Base-by-base conservation (phyloP, 2,113 vertebrate species). In the Osmerus mordax region DNA sequence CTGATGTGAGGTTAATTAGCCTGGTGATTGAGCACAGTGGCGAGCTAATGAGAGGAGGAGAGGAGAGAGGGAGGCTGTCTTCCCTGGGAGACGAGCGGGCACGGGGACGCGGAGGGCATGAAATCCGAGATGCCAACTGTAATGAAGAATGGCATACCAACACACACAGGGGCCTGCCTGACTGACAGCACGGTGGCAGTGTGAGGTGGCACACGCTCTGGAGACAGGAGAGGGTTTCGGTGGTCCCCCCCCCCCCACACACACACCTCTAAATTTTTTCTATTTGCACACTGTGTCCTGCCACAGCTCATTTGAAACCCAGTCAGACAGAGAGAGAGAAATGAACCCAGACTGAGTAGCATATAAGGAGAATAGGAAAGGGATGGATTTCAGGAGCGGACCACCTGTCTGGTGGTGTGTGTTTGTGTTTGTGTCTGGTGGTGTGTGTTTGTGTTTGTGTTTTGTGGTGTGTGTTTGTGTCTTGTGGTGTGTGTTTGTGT, bases 41-140 rank as follows among this genome's bases (percentile, higher is more conserved):
- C 82, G 78, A 82, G 85, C 86, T 92, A 92, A 92, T 91, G 90
- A 92, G 84, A 80, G 78, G 83, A 86, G 75, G 82, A 81, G 84
- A 87, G 79, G 85, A 84, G 80, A 82, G 84, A 70, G 67, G 84
- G 86, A 83, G 80, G 83, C 87, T 83, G 87, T 87, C 87, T 94
- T 94, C 92, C 92, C 92, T 93, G 88, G 92, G 91, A 74, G 92
- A 90, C 91, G 94, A 95, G 93, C 88, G 93, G 92, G 93, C 88
- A 91, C 92, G 91, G 91, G 82, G 94, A 94, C 94, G 93, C 94
- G 95, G 94, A 94, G 91, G 91, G 94, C 95, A 95, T 98, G 91
- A 95, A 98, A 98, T 97, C 95, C 87, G 92, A 98, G 94, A 92
- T 96, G 96, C 96, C 96, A 97, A 93, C 91, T 94, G 93, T 97